Base-by-base conservation (phyloP, 2,888 invertebrate species). In the Drosophila flavopinicola region DNA sequence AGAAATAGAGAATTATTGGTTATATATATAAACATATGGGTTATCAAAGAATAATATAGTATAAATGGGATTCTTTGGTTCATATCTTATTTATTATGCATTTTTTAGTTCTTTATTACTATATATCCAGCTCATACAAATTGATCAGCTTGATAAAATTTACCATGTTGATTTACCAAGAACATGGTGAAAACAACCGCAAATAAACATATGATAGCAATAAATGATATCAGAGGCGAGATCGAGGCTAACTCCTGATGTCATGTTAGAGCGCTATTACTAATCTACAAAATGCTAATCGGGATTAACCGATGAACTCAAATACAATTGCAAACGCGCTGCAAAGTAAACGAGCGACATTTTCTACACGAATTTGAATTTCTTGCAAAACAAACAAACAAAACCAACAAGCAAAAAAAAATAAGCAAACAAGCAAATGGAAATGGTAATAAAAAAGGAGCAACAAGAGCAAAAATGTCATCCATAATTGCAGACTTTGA, bases 401-500 rank as follows among this genome's bases (percentile, higher is more conserved):
- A 33, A 35, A 44, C 13, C 4, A 6, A 20, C 11, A 24, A 20
- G 9, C 20, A 38, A 2, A 38, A 35, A 24, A 25, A 25, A 35
- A 25, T 13, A 37, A 51, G 48, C 25, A 23, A 57, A 33, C 24
- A 38, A 47, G 56, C 30, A 66, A 66, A 59, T 70, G 47, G 37
- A 33, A 48, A 66, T 52, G 27, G 23, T 51, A 44, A 47, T 41
- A 56, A 60, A 60, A 66, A 48, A 53, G 37, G 24, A 60, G 56
- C 69, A 74, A 77, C 78, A 85, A 78, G 67, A 66, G 63, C 68
- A 70, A 70, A 73, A 85, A 87, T 76, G 85, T 75, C 83, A 75
- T 73, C 74, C 77, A 87, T 85, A 88, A 88, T 87, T 87, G 88
- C 85, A 75, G 80, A 75, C 75, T 82, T 85, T 84, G 75, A 75